These are phyloP conservation scores for Enteromius afrohamiltoni DNA, from an alignment of 2,797 vertebrate genomes.

Conservation along the genomic window DNA sequence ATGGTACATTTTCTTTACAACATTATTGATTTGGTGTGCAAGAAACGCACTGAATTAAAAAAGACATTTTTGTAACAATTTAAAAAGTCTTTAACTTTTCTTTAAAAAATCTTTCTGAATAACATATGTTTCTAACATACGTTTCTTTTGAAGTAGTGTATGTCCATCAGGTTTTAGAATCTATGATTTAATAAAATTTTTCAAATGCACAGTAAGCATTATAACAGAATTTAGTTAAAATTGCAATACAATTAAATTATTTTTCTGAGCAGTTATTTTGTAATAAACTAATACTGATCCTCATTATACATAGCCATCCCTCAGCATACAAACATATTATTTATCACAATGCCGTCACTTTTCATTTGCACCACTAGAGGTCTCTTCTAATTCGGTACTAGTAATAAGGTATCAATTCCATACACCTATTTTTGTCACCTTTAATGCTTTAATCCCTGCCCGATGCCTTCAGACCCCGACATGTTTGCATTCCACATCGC, in stretches of 20 bases:
- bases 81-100: neutral
- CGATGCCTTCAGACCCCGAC: neutral
- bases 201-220: neutral
- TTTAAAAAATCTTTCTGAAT: neutral
- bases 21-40: neutral
- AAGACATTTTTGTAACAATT: neutral
- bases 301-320: neutral
- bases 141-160: neutral
- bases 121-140: neutral
- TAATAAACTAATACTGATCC: neutral
- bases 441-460: neutral
- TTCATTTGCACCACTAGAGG: conserved; percentile 1
- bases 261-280: neutral
- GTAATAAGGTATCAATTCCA: neutral
- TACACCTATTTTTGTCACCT: neutral
- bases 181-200: neutral
- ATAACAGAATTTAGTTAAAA: neutral
- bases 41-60: neutral
- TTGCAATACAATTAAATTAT: neutral
- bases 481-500: neutral
- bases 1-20: neutral
- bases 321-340: neutral
- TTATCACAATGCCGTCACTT: neutral
- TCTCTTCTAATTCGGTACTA: neutral
- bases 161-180: neutral